phyloP scores from a whole-genome alignment of 2,113 vertebrate species.

The Ochotona princeps region DNA sequence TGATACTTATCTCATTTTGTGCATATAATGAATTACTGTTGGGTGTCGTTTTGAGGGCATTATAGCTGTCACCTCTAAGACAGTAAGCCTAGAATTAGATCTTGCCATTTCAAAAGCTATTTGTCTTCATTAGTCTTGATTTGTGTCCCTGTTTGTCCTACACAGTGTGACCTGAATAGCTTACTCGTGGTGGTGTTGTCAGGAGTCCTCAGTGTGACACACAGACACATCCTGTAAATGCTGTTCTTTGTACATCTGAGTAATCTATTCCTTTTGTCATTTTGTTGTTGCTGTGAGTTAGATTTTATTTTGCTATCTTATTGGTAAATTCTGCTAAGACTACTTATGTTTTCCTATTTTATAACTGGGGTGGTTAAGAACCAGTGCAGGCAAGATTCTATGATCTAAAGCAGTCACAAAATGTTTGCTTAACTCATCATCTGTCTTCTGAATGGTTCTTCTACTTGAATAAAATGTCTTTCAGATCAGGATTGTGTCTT shows the following conservation, averaged over 20 bases:
- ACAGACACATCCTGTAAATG: not conserved
- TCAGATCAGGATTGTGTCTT: not conserved
- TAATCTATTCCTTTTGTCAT: not conserved
- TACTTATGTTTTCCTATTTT: not conserved
- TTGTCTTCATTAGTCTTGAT: constrained; percentile 71
- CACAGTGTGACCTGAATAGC: constrained; percentile 25
- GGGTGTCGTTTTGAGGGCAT: constrained; percentile 38
- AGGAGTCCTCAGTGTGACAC: not conserved
- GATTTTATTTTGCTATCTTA: not conserved
- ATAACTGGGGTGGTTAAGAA: not conserved
- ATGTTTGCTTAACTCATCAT: not conserved
- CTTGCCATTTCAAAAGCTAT: constrained; percentile 28
- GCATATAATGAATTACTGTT: constrained; percentile 47
- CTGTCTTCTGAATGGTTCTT: not conserved
- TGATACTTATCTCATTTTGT: constrained; percentile 52
- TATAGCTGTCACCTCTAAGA: constrained; percentile 63
- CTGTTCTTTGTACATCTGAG: not conserved
- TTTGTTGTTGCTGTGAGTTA: not conserved
- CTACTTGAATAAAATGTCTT: not conserved
- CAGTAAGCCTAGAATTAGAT: constrained; percentile 51
- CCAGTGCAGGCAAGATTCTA: not conserved
- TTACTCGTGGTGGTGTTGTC: not conserved
- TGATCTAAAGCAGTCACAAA: not conserved
- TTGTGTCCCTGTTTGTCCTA: constrained; percentile 38
- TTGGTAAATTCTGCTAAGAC: not conserved